Percentiles rank a stretch among this genome's conserved stretches.
Conservation (phyloP, 2,113 vertebrate genomes). For the Baryphthengus martii region DNA sequence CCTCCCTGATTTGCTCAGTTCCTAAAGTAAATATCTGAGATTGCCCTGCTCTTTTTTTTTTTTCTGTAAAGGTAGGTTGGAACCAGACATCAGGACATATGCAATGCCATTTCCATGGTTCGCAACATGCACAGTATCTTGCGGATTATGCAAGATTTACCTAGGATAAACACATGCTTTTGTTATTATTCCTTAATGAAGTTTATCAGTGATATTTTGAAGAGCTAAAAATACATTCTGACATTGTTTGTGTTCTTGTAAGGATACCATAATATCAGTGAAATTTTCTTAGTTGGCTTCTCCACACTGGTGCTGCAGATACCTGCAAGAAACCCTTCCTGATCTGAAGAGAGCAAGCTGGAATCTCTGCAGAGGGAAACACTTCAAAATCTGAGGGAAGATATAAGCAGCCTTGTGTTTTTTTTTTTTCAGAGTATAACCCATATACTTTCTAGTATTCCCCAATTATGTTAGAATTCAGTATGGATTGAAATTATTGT, state of each 20-base stretch:
- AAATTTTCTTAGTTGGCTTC: not conserved
- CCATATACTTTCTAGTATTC: not conserved
- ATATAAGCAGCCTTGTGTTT: not conserved
- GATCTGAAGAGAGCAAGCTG: not conserved
- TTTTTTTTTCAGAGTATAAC: not conserved
- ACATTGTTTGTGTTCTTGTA: not conserved
- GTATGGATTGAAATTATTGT: not conserved
- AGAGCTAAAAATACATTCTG: slow-evolving; percentile 17
- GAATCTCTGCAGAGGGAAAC: not conserved
- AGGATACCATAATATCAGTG: not conserved
- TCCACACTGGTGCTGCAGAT: not conserved
- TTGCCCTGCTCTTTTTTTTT: not conserved
- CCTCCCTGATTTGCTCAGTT: not conserved
- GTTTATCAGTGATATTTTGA: slow-evolving; percentile 2
- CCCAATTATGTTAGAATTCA: not conserved
- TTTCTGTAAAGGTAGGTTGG: not conserved
- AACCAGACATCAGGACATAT: not conserved
- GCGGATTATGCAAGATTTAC: not conserved
- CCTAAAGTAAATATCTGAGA: not conserved
- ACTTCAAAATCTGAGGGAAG: not conserved
- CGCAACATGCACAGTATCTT: not conserved
- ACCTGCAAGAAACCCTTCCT: not conserved
- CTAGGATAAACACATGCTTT: not conserved
- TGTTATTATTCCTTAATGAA: not conserved
- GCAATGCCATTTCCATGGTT: not conserved